phyloP scores from a whole-genome alignment of 1,140 invertebrate species.

The Trichonephila inaurata region DNA sequence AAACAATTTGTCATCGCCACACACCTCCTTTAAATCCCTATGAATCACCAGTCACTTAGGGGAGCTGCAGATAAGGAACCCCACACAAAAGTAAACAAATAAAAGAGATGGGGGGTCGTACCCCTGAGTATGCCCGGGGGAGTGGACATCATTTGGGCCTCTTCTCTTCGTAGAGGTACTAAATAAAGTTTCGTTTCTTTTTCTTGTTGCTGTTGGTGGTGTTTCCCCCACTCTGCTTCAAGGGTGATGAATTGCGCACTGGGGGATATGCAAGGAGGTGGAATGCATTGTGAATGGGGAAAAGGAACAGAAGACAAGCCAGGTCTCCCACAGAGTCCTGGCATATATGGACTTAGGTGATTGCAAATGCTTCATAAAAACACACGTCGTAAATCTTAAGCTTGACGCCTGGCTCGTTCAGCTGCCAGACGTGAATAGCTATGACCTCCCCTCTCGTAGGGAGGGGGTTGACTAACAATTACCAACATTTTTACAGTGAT shows the following conservation, averaged over 20 bases:
- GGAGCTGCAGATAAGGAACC: not conserved
- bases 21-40: conserved; percentile 67
- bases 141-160: conserved; percentile 45
- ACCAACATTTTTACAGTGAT: not conserved
- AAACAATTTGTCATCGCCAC: conserved; percentile 73
- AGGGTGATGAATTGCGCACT: conserved; percentile 63
- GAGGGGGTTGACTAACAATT: conserved; percentile 53
- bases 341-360: conserved; percentile 68
- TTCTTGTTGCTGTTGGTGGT: not conserved
- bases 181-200: conserved; percentile 59
- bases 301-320: not conserved
- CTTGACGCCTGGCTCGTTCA: conserved; percentile 68
- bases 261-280: conserved; percentile 22
- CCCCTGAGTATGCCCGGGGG: conserved; percentile 22
- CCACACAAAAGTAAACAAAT: conserved; percentile 51
- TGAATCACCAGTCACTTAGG: conserved; percentile 72
- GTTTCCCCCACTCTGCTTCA: not conserved
- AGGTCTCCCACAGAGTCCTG: conserved; percentile 22
- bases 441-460: not conserved
- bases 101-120: not conserved
- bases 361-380: conserved; percentile 76
- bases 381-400: conserved; percentile 72
- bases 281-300: conserved; percentile 66
- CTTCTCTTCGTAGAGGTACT: not conserved
- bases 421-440: conserved; percentile 57